These are phyloP conservation scores for Thalassoma bifasciatum DNA, from an alignment of 2,113 vertebrate species.

Conservation along the genomic window DNA sequence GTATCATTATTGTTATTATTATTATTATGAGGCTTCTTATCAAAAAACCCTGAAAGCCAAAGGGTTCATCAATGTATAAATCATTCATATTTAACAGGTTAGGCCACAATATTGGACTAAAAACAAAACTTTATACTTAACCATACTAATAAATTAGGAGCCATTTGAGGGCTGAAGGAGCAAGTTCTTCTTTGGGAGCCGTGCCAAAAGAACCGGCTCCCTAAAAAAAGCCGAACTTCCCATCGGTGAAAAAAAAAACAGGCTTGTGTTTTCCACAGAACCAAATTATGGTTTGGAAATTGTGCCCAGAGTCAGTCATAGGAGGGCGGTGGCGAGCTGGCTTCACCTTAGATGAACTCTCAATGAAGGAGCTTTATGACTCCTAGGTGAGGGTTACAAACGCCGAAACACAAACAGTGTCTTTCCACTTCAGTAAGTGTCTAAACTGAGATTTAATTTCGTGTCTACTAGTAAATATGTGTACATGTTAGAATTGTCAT, in stretches of 20 bases:
- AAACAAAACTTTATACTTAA: too few species aligned
- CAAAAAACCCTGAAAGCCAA: too few species aligned
- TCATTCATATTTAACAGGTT: too few species aligned
- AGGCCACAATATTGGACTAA: too few species aligned
- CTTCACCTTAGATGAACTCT: constrained; percentile 20
- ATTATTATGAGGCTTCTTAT: too few species aligned
- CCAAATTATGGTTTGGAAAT: neutral
- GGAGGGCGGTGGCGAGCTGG: constrained; percentile 9
- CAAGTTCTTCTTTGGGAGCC: too few species aligned
- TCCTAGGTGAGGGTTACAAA: fast-evolving
- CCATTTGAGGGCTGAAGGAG: too few species aligned
- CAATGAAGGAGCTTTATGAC: fast-evolving
- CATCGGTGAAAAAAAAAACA: neutral
- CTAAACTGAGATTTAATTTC: fast-evolving
- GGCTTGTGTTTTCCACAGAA: neutral
- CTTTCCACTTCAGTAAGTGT: neutral
- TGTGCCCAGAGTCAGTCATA: neutral
- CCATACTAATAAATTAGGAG: too few species aligned
- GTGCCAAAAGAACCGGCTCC: too few species aligned
- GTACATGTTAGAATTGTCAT: fast-evolving
- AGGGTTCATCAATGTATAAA: too few species aligned
- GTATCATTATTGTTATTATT: too few species aligned
- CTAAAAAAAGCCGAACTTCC: too few species aligned
- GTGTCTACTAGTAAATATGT: neutral
- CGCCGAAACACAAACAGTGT: neutral